Base-by-base conservation (phyloP, 2,888 invertebrate genomes). In the Lycophotia porphyrea region DNA sequence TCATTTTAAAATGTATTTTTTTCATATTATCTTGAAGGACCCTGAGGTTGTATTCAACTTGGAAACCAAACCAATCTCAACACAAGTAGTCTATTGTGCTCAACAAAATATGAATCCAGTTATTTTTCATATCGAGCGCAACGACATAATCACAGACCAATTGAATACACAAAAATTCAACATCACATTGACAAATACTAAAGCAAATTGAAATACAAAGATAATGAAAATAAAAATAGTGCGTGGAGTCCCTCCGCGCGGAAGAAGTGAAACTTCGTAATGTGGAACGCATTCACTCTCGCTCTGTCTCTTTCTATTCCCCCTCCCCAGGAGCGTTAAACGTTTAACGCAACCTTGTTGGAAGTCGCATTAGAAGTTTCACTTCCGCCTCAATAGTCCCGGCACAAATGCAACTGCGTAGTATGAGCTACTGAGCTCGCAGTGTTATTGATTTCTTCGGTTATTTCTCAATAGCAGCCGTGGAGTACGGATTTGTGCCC, bases 201-300 rank as follows among this genome's bases (percentile, higher is more conserved):
- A 42, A n/a, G 18, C 27, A 39, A 72, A 55, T 73, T 24, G 42
- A 34, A n/a, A 55, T 24, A 72, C 44, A 73, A 72, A 34, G 42
- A 52, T 9, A 72, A 31, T n/a, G 21, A 42, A 73, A 27, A 55
- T 7, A 15, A 55, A 55, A 55, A 55, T 13, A n/a, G 13, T n/a
- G n/a, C n/a, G n/a, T n/a, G n/a, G n/a, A n/a, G n/a, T n/a, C n/a
- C n/a, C n/a, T n/a, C n/a, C n/a, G n/a, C n/a, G n/a, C n/a, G n/a
- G n/a, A n/a, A n/a, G n/a, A n/a, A n/a, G n/a, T n/a, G n/a, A n/a
- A n/a, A n/a, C n/a, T n/a, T n/a, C n/a, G n/a, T n/a, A n/a, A n/a
- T n/a, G n/a, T n/a, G n/a, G n/a, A n/a, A n/a, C n/a, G n/a, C n/a
- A n/a, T n/a, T n/a, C n/a, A n/a, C n/a, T n/a, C n/a, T n/a, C n/a